Base-by-base conservation (phyloP, 2,888 invertebrate genomes). In the Rhagium mordax region DNA sequence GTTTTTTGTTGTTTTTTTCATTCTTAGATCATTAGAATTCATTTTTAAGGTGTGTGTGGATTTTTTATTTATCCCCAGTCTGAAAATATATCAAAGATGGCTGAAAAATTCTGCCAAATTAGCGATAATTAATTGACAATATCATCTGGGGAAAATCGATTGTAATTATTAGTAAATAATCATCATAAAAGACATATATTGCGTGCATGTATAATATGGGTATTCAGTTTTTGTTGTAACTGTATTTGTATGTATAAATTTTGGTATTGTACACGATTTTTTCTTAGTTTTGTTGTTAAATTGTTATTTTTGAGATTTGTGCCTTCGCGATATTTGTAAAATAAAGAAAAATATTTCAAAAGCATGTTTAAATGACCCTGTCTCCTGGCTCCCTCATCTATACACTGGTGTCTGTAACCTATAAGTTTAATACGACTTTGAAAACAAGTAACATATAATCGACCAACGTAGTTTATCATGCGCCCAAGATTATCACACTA, bases 221-320 rank as follows among this genome's bases (percentile, higher is more conserved):
- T 72, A 66, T 76, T 77, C 74, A 79, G 20, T 77, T 78, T 74
- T 81, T 77, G 79, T 76, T 80, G 78, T 78, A 76, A 71, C 73
- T 77, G 78, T 78, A 77, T 70, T 76, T 76, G 74, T 77, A 76
- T 79, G 72, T 78, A 76, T 76, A 77, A 76, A 81, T 80, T 79
- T 74, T 80, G 78, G 79, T 79, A 79, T 79, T 79, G 74, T 75
- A 76, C 75, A 78, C 77, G 73, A 78, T 74, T 71, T 57, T 78
- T 78, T 79, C 79, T 78, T 72, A 78, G 76, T 79, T 81, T 81
- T 77, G 80, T 82, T 83, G 81, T 84, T 84, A 81, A 81, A 82
- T 85, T 82, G 84, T 85, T 85, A 84, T 83, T 84, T 84, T 85
- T 85, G 85, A 85, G 84, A 86, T 85, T 86, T 85, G 86, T 85